Evolutionary conservation across 2,797 vertebrate genomes (phyloP).

Genomic region (Eulemur albifrons): DNA sequence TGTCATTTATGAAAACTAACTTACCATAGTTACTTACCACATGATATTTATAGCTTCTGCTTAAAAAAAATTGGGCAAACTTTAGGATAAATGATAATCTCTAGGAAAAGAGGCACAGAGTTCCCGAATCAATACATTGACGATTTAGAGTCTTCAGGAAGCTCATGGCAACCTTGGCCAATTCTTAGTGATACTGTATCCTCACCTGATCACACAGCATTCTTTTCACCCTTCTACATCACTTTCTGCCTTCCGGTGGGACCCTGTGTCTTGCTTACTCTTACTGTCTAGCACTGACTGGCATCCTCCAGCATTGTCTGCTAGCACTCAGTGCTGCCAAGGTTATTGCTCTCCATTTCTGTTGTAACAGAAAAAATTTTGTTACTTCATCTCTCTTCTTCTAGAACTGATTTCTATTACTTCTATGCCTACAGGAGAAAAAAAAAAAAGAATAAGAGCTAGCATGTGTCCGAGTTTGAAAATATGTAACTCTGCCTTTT

Average conservation of each 20-base stretch:
- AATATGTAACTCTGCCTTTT: not conserved
- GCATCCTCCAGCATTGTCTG: not conserved
- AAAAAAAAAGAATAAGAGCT: constrained; percentile 13
- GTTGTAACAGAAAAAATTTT: not conserved
- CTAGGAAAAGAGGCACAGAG: not conserved
- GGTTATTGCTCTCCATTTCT: not conserved
- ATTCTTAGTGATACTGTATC: not conserved
- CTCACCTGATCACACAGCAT: not conserved
- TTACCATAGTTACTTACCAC: not conserved
- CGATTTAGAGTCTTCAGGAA: not conserved
- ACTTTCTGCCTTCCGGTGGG: not conserved
- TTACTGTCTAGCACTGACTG: not conserved
- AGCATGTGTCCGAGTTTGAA: not conserved
- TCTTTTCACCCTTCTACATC: not conserved
- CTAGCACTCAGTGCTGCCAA: not conserved
- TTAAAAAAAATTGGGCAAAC: not conserved
- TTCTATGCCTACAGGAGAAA: not conserved
- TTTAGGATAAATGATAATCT: not conserved
- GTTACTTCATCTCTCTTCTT: not conserved
- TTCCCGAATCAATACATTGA: not conserved
- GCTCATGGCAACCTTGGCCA: not conserved
- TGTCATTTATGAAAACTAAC: not conserved
- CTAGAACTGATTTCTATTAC: not conserved
- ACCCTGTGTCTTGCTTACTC: not conserved
- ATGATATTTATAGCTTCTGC: not conserved